A percentile compares a stretch with the other conserved stretches of the same genome.
These are phyloP conservation scores for Orchestes rusci DNA, from an alignment of 2,888 invertebrate species.

Conservation along the genomic window DNA sequence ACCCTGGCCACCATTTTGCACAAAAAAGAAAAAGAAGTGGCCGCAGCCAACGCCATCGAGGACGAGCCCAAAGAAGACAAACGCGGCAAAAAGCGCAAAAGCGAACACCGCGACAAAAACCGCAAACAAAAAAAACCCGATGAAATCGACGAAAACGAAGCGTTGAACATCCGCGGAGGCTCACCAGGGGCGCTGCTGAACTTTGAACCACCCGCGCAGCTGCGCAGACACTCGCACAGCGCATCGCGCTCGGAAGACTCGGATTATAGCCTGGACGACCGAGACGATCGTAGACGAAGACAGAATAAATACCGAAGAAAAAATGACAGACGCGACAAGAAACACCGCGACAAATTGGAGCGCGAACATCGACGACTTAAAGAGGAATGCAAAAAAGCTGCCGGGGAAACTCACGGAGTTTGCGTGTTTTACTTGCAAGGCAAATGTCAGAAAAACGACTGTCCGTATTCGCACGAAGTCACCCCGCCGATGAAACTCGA, in stretches of 20 bases:
- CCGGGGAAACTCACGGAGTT: conserved; percentile 62
- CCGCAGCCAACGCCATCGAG: conserved; percentile 33
- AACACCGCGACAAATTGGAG: not conserved
- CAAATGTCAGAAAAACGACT: conserved; percentile 80
- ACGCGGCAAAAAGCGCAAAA: conserved; percentile 53
- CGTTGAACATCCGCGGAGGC: conserved; percentile 66
- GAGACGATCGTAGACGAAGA: conserved; percentile 19
- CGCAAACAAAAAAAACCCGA: not conserved
- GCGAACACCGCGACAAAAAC: conserved; percentile 40
- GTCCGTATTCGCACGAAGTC: conserved; percentile 80
- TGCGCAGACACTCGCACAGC: conserved; percentile 10
- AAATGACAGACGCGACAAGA: conserved; percentile 20
- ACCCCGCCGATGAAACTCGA: conserved; percentile 82
- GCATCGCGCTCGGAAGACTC: conserved; percentile 40
- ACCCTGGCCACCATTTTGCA: conserved; percentile 64
- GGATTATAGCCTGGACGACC: conserved; percentile 46
- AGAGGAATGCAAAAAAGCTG: conserved; percentile 33
- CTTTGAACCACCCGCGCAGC: conserved; percentile 3
- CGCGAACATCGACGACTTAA: not conserved
- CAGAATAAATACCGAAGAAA: conserved; percentile 10
- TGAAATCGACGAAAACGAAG: conserved; percentile 69
- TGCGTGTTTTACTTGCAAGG: conserved; percentile 85
- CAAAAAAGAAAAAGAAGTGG: conserved; percentile 53
- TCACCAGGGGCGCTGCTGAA: conserved; percentile 40
- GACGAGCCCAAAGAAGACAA: conserved; percentile 45